These are phyloP conservation scores for Tetranychus truncatus DNA, from an alignment of 2,888 invertebrate genomes.

Conservation along the genomic window DNA sequence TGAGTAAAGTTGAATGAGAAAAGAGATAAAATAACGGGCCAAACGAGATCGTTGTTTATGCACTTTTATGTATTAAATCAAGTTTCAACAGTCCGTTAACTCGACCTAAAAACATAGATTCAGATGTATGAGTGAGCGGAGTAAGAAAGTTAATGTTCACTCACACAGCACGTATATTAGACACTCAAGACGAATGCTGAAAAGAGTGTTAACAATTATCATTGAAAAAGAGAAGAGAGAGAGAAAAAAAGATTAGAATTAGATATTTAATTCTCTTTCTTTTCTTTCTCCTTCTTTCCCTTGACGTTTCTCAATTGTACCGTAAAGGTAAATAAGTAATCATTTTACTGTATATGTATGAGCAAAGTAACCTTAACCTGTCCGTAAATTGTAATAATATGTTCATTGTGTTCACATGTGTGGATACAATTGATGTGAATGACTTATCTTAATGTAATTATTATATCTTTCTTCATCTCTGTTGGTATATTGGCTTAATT, in stretches of 20 bases:
- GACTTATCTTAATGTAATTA: background rate
- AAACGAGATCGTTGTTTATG: background rate
- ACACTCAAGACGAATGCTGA: background rate
- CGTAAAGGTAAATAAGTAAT: background rate
- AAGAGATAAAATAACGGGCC: background rate
- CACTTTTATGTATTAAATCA: background rate
- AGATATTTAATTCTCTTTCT: background rate
- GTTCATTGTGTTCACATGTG: too few relatives aligned
- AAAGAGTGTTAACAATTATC: background rate
- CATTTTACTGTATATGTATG: background rate
- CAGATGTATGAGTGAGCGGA: background rate
- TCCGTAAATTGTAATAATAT: background rate
- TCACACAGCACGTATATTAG: background rate
- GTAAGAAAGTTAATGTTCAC: background rate
- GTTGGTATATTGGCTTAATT: background rate
- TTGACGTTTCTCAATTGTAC: background rate
- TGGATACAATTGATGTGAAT: background rate
- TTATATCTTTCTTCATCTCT: background rate
- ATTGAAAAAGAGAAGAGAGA: background rate
- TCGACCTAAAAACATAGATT: conserved; percentile 1
- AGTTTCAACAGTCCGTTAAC: background rate
- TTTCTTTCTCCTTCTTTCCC: background rate
- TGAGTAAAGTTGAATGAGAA: background rate
- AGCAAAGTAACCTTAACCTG: background rate
- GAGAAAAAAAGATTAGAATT: background rate